Conservation (phyloP, 2,888 invertebrate genomes). For the Pyrocoelia pectoralis region DNA sequence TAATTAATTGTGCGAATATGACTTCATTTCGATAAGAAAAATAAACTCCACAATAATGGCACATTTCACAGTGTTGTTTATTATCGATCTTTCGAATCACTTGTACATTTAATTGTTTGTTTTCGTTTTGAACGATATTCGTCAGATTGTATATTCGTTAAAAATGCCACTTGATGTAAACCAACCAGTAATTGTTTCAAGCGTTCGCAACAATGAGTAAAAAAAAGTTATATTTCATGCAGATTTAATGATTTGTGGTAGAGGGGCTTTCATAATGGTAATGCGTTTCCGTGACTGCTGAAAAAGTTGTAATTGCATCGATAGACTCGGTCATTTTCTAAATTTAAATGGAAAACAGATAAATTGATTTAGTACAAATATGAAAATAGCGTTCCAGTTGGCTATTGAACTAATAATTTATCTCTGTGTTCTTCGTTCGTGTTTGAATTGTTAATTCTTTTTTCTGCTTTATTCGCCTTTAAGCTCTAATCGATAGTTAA, state of each 20-base stretch:
- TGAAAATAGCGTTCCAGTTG: too few species aligned
- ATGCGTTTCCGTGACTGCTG: constrained; percentile 33
- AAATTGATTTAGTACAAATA: too few species aligned
- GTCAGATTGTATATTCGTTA: constrained; percentile 25
- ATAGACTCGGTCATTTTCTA: neutral
- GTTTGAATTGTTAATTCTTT: too few species aligned
- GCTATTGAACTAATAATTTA: too few species aligned
- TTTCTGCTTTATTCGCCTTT: too few species aligned
- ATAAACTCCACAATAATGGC: constrained; percentile 17
- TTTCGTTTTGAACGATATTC: constrained; percentile 35
- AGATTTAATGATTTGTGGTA: constrained; percentile 39
- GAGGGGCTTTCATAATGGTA: constrained; percentile 37
- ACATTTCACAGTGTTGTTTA: constrained; percentile 25
- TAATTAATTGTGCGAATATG: constrained; percentile 26
- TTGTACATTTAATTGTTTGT: constrained; percentile 37
- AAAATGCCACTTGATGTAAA: constrained; percentile 35
- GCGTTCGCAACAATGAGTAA: constrained; percentile 32
- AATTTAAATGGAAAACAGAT: too few species aligned
- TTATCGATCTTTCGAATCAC: constrained; percentile 28
- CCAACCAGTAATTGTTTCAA: constrained; percentile 37
- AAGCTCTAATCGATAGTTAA: too few species aligned
- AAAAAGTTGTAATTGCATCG: constrained; percentile 34
- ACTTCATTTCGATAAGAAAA: constrained; percentile 14
- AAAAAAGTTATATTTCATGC: constrained; percentile 37
- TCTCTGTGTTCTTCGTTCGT: too few species aligned